Conservation (phyloP, 2,797 vertebrate genomes). For the Gymnoscopelus braueri region DNA sequence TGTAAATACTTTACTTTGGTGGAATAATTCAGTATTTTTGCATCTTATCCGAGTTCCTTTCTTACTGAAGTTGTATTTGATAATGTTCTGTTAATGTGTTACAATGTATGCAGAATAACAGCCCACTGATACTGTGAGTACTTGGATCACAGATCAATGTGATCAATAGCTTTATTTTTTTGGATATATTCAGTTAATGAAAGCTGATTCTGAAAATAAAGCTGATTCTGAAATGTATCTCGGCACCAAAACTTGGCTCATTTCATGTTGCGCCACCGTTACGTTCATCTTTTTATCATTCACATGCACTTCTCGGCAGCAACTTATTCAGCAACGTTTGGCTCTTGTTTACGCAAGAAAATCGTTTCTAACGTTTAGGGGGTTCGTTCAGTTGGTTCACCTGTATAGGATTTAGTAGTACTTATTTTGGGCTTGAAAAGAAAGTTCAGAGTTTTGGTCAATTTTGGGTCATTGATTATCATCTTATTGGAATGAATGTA, state of each 20-base stretch:
- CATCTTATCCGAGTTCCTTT: slow-evolving; percentile 85
- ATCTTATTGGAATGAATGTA: slow-evolving; percentile 66
- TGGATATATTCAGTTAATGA: slow-evolving; percentile 74
- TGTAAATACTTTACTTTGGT: slow-evolving; percentile 86
- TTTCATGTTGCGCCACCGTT: slow-evolving; percentile 59
- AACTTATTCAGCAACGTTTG: slow-evolving; percentile 59
- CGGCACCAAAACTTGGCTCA: slow-evolving; percentile 77
- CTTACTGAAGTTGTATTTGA: slow-evolving; percentile 87
- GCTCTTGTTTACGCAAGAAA: slow-evolving; percentile 23
- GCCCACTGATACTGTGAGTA: slow-evolving; percentile 90
- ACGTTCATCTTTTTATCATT: slow-evolving; percentile 20
- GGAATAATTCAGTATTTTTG: slow-evolving; percentile 90
- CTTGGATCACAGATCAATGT: slow-evolving; percentile 80
- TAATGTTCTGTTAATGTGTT: slow-evolving; percentile 82
- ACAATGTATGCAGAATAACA: slow-evolving; percentile 77
- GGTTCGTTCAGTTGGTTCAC: slow-evolving; percentile 7
- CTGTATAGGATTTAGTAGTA: slow-evolving; percentile 3
- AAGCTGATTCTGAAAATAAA: too few species aligned
- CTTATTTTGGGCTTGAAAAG: neutral
- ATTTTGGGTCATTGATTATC: neutral
- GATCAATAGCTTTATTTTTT: slow-evolving; percentile 81
- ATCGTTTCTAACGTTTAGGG: neutral
- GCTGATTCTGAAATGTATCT: slow-evolving; percentile 66
- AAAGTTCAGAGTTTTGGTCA: slow-evolving; percentile 1
- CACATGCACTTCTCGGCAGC: slow-evolving; percentile 81